Conservation (phyloP, 2,113 vertebrate species). For the Apteryx mantelli region DNA sequence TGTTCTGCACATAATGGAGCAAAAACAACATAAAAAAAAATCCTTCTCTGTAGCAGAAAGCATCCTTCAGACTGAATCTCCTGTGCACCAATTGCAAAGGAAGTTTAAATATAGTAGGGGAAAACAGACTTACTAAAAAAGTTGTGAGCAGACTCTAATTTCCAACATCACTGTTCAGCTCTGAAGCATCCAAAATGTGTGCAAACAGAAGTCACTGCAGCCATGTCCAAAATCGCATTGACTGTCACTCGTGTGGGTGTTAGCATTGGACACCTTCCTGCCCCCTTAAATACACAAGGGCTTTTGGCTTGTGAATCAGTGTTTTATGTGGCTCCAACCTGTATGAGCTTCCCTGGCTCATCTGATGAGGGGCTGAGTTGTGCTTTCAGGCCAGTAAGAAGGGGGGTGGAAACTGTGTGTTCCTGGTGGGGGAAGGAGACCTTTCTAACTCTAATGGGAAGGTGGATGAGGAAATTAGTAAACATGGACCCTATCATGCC, state of each 20-base stretch:
- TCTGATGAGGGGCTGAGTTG: rapidly evolving
- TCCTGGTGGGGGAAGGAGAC: background rate
- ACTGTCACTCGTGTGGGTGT: background rate
- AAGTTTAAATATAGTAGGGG: background rate
- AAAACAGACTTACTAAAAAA: background rate
- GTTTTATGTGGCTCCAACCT: rapidly evolving
- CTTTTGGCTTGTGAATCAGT: background rate
- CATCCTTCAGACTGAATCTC: background rate
- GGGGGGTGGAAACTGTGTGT: background rate
- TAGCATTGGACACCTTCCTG: background rate
- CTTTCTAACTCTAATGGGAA: background rate
- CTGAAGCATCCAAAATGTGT: background rate
- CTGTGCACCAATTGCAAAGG: background rate
- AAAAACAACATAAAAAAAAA: background rate
- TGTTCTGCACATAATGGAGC: background rate
- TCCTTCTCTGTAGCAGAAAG: background rate
- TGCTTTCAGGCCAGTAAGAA: rapidly evolving
- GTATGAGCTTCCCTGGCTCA: background rate
- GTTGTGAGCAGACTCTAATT: background rate
- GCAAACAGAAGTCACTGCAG: background rate
- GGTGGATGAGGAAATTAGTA: background rate
- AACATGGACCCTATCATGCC: background rate
- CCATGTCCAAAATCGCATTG: rapidly evolving
- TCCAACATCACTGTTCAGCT: background rate
- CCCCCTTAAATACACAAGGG: background rate